phyloP scores from a whole-genome alignment of 2,888 invertebrate species.

The Ectemnius continuus region DNA sequence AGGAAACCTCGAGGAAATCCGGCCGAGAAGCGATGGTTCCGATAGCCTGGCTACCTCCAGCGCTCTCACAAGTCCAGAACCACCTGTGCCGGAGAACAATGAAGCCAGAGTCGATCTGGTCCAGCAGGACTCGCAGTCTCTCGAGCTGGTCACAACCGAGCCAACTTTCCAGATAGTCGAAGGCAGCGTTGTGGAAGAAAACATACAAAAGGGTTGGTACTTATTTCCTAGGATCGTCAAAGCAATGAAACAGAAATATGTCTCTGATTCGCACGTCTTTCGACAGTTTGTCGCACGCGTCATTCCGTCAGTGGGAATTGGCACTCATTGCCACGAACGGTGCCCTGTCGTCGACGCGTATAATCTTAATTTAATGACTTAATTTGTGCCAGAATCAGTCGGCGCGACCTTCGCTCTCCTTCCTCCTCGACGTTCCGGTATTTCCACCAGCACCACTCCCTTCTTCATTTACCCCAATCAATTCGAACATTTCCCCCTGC shows the following conservation, averaged over 20 bases:
- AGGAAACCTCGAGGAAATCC: conserved; percentile 62
- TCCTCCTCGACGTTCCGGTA: not conserved
- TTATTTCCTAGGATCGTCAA: not conserved
- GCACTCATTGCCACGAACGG: conserved; percentile 30
- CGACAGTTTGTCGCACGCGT: conserved; percentile 18
- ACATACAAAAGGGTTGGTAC: conserved; percentile 79
- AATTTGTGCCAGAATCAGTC: conserved; percentile 42
- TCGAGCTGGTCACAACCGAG: conserved; percentile 47
- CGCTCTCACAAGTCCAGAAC: conserved; percentile 80
- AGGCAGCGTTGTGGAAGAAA: conserved; percentile 79
- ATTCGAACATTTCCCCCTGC: no score
- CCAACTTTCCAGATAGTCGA: conserved; percentile 69
- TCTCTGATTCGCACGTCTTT: not conserved
- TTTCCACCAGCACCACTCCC: no score
- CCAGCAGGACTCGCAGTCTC: conserved; percentile 55
- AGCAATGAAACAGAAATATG: not conserved
- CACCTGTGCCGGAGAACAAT: conserved; percentile 78
- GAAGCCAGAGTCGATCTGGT: conserved; percentile 75
- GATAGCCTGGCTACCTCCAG: conserved; percentile 79
- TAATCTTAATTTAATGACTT: conserved; percentile 47
- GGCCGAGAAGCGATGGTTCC: conserved; percentile 78
- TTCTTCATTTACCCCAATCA: no score
- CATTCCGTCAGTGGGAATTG: conserved; percentile 37
- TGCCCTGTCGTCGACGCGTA: conserved; percentile 24
- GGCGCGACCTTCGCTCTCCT: conserved; percentile 15